Evolutionary conservation across 2,113 vertebrate species (phyloP).

Genomic region (Aythya baeri): DNA sequence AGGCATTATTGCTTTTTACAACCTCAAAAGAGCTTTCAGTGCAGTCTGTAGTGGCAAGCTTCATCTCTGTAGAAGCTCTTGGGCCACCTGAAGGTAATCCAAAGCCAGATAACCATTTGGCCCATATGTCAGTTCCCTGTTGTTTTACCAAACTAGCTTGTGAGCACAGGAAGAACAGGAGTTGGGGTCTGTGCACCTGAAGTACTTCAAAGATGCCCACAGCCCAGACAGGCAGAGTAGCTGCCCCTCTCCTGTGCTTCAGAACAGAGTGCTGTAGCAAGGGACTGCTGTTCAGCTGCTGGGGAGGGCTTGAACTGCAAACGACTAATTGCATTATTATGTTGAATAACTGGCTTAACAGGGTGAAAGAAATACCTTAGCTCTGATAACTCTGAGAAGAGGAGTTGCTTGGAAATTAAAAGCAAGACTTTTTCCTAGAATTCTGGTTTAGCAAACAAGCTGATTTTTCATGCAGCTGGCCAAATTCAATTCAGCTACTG

Average conservation of each 20-base stretch:
- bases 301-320: neutral
- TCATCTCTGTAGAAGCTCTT: neutral
- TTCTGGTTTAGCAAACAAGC: neutral
- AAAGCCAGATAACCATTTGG: neutral
- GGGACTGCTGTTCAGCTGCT: neutral
- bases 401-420: neutral
- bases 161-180: neutral
- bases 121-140: neutral
- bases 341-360: neutral
- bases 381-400: neutral
- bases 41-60: neutral
- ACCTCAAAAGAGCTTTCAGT: neutral
- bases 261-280: neutral
- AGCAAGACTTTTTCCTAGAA: neutral
- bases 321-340: neutral
- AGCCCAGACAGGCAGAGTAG: accelerated
- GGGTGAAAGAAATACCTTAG: neutral
- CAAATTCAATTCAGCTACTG: neutral
- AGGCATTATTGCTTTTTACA: neutral
- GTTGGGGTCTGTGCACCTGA: neutral
- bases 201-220: neutral
- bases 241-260: neutral
- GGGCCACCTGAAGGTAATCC: neutral
- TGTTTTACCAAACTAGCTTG: neutral
- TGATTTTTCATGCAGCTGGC: neutral